Percentiles rank a stretch among this genome's conserved stretches.
These are phyloP conservation scores for Verasper variegatus DNA, from an alignment of 2,113 vertebrate genomes.

Conservation along the genomic window DNA sequence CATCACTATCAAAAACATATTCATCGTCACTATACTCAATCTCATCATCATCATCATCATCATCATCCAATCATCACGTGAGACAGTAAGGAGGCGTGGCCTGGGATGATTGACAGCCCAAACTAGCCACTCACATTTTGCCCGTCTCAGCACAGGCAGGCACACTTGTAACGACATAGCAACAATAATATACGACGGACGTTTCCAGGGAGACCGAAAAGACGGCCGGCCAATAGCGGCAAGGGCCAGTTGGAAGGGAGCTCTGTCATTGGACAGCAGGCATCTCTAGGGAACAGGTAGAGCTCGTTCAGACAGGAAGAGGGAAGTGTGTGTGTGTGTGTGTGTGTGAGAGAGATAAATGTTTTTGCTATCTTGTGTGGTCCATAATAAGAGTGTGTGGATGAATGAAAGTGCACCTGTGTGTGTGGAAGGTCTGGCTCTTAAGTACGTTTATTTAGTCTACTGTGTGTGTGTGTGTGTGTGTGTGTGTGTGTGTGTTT, in stretches of 20 bases:
- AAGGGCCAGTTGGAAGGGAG: slow-evolving; percentile 41
- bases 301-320: slow-evolving; percentile 52
- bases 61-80: slow-evolving; percentile 54
- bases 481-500: slow-evolving; percentile 57
- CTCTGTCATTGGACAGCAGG: slow-evolving; percentile 67
- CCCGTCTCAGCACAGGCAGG: slow-evolving; percentile 72
- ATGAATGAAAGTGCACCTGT: slow-evolving; percentile 30
- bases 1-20: slow-evolving; percentile 66
- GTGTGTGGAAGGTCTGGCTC: slow-evolving; percentile 40
- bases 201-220: slow-evolving; percentile 47
- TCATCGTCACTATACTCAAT: slow-evolving; percentile 56
- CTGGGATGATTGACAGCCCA: slow-evolving; percentile 72
- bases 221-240: slow-evolving; percentile 40
- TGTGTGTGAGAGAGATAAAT: not conserved
- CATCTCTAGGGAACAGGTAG: slow-evolving; percentile 73
- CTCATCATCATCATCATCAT: slow-evolving; percentile 66
- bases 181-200: slow-evolving; percentile 57
- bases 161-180: slow-evolving; percentile 71
- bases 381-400: slow-evolving; percentile 33
- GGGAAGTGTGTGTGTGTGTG: slow-evolving; percentile 18
- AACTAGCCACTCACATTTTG: slow-evolving; percentile 59
- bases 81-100: slow-evolving; percentile 60
- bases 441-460: slow-evolving; percentile 54
- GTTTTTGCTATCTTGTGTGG: slow-evolving; percentile 45
- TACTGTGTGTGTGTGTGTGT: slow-evolving; percentile 52